These are phyloP conservation scores for Phrynosoma blainvillii DNA, from an alignment of 2,113 vertebrate genomes.

Conservation along the genomic window DNA sequence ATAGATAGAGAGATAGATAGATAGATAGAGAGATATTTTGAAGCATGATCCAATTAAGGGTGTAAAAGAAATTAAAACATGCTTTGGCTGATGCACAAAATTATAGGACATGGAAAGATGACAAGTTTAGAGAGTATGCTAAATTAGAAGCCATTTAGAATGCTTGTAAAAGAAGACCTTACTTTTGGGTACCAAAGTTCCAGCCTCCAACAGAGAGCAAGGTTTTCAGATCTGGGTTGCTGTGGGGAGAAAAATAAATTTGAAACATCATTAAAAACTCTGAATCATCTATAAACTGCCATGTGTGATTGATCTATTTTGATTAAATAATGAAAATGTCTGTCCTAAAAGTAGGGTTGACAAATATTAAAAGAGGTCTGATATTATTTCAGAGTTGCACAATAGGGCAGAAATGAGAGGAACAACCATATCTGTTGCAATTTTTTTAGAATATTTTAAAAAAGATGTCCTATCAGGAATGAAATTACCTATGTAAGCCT, in stretches of 20 bases:
- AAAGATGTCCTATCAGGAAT: not conserved
- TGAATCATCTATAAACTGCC: not conserved
- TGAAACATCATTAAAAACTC: not conserved
- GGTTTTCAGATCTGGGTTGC: conserved; percentile 74
- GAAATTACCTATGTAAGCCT: not conserved
- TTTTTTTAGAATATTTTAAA: not conserved
- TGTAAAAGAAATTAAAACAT: not conserved
- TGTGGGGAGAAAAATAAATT: conserved; percentile 37
- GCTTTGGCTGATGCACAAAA: not conserved
- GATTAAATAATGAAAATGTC: not conserved
- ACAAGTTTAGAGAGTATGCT: not conserved
- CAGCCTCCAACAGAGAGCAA: conserved; percentile 64
- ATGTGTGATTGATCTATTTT: not conserved
- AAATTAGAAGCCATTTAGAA: not conserved
- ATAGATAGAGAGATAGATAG: too few species aligned
- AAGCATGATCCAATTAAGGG: not conserved
- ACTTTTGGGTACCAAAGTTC: conserved; percentile 60
- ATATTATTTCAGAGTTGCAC: not conserved
- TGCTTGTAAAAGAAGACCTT: conserved; percentile 5
- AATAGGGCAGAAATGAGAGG: not conserved
- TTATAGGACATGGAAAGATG: not conserved
- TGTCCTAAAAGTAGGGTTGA: not conserved
- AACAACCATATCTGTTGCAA: not conserved
- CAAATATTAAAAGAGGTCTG: not conserved
- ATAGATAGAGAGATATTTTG: not conserved